A percentile compares a stretch with the other conserved stretches of the same genome.
These are phyloP conservation scores for Platichthys flesus DNA, from an alignment of 2,113 vertebrate species.

Conservation along the genomic window DNA sequence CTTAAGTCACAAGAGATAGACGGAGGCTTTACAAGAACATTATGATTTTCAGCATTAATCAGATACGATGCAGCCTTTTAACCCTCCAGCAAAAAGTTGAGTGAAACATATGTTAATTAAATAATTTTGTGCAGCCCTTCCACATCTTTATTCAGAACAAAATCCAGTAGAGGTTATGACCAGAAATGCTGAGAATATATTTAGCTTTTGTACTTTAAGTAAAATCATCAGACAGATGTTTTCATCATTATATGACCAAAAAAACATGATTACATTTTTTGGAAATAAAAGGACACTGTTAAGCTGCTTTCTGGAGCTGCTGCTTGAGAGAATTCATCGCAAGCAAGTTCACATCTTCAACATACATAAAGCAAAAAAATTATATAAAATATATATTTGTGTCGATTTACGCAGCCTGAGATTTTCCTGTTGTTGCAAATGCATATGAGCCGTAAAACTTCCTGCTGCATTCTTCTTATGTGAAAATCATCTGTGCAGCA, in stretches of 20 bases:
- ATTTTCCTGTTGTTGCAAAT: too few species aligned
- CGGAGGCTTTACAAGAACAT: conserved; percentile 22
- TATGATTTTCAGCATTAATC: conserved; percentile 9
- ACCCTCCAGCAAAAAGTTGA: conserved; percentile 27
- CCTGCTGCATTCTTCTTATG: too few species aligned
- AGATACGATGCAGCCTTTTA: conserved; percentile 15
- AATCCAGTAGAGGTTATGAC: conserved; percentile 3
- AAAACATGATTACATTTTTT: conserved; percentile 5
- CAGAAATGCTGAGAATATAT: background rate
- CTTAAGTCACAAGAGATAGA: conserved; percentile 10
- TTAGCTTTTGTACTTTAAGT: background rate
- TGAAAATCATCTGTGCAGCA: background rate
- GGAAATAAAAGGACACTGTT: conserved; percentile 1
- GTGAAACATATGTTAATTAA: conserved; percentile 5
- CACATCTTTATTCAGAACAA: conserved; percentile 24
- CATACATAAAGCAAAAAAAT: too few species aligned
- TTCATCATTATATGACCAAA: conserved; percentile 7
- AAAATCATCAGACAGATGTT: background rate
- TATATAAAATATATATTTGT: too few species aligned
- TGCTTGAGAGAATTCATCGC: too few species aligned
- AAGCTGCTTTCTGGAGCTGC: too few species aligned
- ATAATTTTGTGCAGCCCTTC: background rate
- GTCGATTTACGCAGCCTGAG: too few species aligned
- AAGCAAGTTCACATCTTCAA: too few species aligned
- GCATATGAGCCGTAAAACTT: background rate